Conservation (phyloP, 2,888 invertebrate genomes). For the Belgica antarctica region DNA sequence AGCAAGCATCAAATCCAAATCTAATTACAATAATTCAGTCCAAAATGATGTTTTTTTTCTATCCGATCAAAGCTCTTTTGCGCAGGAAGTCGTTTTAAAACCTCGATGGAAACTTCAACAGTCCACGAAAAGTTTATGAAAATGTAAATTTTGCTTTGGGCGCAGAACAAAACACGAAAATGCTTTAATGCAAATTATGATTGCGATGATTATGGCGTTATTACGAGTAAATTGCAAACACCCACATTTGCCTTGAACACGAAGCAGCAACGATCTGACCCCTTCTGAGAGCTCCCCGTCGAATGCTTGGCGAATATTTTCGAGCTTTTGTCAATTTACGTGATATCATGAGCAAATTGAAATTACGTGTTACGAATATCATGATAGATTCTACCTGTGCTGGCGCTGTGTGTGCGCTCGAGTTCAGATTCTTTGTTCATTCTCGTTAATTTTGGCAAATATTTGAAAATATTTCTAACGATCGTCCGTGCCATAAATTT, state of each 20-base stretch:
- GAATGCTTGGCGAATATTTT: conserved; percentile 17
- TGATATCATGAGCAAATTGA: conserved; percentile 43
- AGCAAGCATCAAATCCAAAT: no score
- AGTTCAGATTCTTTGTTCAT: background rate
- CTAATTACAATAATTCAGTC: no score
- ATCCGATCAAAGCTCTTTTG: no score
- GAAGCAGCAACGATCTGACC: no score
- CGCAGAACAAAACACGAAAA: background rate
- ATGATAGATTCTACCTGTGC: conserved; percentile 37
- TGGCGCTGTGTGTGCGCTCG: background rate
- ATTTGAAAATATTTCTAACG: conserved; percentile 3
- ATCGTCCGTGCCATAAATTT: background rate
- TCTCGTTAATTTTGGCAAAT: conserved; percentile 12
- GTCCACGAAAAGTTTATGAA: background rate
- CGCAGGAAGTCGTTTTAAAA: no score
- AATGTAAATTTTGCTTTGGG: background rate
- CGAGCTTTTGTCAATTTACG: conserved; percentile 30
- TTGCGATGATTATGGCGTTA: conserved; percentile 18
- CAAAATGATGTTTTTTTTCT: no score
- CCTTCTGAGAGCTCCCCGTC: background rate
- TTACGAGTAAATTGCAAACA: conserved; percentile 10
- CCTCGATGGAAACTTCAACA: background rate
- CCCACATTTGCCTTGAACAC: conserved; percentile 1
- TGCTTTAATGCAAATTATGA: conserved; percentile 15
- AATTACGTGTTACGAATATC: conserved; percentile 41